These are phyloP conservation scores for Semaprochilodus insignis DNA, from an alignment of 2,797 vertebrate genomes.

Conservation along the genomic window DNA sequence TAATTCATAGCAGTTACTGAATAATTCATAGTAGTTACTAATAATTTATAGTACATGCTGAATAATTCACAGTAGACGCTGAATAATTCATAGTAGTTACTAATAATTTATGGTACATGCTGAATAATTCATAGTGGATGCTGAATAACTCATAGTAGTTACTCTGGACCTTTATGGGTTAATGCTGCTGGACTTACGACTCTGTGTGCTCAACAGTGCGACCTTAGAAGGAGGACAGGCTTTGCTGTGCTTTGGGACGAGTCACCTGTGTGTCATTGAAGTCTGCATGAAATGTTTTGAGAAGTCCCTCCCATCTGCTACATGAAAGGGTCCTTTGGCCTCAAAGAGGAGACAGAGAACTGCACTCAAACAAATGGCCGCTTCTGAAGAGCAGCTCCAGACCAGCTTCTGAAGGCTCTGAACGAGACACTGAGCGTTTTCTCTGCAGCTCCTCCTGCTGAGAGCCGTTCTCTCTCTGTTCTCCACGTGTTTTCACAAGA, in stretches of 20 bases:
- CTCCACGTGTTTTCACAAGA: slow-evolving; percentile 55
- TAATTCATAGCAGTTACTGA: not conserved
- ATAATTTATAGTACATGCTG: no score
- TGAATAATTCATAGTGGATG: not conserved
- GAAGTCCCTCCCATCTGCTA: slow-evolving; percentile 78
- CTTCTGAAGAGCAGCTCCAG: slow-evolving; percentile 67
- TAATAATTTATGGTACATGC: not conserved
- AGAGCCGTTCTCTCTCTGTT: slow-evolving; percentile 35
- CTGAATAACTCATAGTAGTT: no score
- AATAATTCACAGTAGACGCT: no score
- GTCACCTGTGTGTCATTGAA: slow-evolving; percentile 53
- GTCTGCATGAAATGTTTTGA: slow-evolving; percentile 74
- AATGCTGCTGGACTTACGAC: not conserved
- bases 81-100: not conserved
- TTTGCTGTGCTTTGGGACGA: slow-evolving; percentile 28
- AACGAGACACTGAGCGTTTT: slow-evolving; percentile 68
- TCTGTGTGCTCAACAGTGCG: not conserved
- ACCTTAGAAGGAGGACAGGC: slow-evolving; percentile 9
- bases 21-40: no score
- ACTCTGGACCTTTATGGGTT: not conserved
- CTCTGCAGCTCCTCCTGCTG: slow-evolving; percentile 66
- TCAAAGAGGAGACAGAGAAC: slow-evolving; percentile 67
- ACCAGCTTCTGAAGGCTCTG: slow-evolving; percentile 52
- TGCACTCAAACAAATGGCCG: slow-evolving; percentile 73
- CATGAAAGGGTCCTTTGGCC: slow-evolving; percentile 73